Conservation (phyloP, 2,113 vertebrate genomes). For the Oryzias curvinotus region DNA sequence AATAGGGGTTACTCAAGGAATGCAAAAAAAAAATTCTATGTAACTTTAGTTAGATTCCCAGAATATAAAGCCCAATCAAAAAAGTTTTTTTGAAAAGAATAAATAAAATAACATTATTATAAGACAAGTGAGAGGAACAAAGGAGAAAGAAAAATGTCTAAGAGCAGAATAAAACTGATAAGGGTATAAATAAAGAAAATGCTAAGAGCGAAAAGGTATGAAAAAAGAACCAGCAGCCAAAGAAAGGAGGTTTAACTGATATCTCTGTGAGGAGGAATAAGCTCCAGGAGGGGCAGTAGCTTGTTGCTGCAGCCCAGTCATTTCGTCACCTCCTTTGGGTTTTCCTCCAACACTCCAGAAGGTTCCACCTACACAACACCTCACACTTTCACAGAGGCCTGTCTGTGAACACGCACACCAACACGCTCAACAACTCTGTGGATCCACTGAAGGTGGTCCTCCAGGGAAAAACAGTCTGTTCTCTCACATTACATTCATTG, state of each 20-base stretch:
- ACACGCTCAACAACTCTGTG: conserved; percentile 27
- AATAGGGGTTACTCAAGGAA: too few species aligned
- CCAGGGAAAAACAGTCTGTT: conserved; percentile 55
- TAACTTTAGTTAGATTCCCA: too few species aligned
- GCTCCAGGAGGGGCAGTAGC: conserved; percentile 11
- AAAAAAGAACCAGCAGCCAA: not conserved
- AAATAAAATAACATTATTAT: not conserved
- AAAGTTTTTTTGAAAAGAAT: not conserved
- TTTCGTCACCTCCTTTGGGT: conserved; percentile 49
- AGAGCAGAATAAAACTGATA: not conserved
- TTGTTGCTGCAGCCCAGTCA: conserved; percentile 38
- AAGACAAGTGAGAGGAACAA: not conserved
- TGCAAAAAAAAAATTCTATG: too few species aligned
- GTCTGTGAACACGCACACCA: conserved; percentile 43
- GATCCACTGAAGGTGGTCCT: conserved; percentile 55
- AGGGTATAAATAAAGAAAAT: not conserved
- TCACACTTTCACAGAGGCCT: conserved; percentile 44
- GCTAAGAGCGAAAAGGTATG: not conserved
- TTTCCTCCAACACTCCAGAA: conserved; percentile 73
- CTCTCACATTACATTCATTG: conserved; percentile 53
- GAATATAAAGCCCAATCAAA: too few species aligned
- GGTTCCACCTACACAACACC: conserved; percentile 72
- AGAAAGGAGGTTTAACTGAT: conserved; percentile 9
- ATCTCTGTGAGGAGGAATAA: conserved; percentile 30
- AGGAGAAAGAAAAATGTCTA: not conserved